Base-by-base conservation (phyloP, 2,888 invertebrate species). In the Oasisia sp. region DNA sequence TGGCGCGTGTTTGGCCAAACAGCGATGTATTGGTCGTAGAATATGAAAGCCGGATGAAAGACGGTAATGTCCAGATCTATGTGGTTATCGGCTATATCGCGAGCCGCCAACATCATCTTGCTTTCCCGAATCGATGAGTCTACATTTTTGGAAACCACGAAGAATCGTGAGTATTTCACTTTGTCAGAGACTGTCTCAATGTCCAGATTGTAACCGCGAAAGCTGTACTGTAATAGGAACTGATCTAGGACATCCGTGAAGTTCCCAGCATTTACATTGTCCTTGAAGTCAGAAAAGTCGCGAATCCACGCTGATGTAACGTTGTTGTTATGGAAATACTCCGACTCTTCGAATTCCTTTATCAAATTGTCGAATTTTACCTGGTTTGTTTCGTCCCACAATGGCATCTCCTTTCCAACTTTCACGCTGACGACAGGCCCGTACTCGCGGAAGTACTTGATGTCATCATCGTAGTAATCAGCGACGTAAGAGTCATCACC, bases 1-100 rank as follows among this genome's bases (percentile, higher is more conserved):
- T 99, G 98, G 45, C 98, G 97, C 1, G 98, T 98, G 7, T 74
- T 74, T n/a, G 74, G 74, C 74, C 74, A 74, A 74, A 74, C n/a
- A 27, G 74, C 74, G 74, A 74, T 19, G 74, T 74, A 74, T 27
- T 74, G 74, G 74, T 74, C 74, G 74, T 19, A 74, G 74, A 74
- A 74, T 74, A 74, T 74, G 74, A 74, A 74, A 19, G 27, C n/a
- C 19, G 74, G 74, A 7, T 74, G 74, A 74, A 74, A 74, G 19
- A 74, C 74, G 1, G 74, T 74, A 3, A 74, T 27, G 27, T 74
- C n/a, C 74, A 74, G 74, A 74, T 74, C 19, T 27, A 27, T 3
- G 74, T 74, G 74, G 27, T 27, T 74, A 74, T 74, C 74, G 27
- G 74, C 74, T 19, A 74, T 74, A 4, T 74, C 74, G 27, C 74